Conservation (phyloP, 2,113 vertebrate species). For the Sigmodon hispidus region DNA sequence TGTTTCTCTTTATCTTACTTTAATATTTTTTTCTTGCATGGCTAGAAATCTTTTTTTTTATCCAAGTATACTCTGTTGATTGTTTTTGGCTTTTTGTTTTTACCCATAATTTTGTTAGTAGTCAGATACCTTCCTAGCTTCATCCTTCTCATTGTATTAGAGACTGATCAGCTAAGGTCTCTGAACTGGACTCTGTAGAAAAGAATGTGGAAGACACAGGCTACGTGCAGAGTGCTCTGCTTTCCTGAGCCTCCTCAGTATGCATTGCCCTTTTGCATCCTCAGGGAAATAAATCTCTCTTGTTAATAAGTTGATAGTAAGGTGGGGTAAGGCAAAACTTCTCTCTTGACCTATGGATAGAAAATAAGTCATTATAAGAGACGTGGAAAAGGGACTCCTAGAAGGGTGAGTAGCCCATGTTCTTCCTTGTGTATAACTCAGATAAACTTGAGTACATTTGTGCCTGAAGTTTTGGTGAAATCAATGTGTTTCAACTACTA, state of each 20-base stretch:
- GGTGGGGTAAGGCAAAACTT: constrained; percentile 73
- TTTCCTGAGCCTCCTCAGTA: constrained; percentile 53
- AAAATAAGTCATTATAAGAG: constrained; percentile 76
- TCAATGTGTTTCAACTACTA: not conserved
- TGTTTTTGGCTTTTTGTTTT: not conserved
- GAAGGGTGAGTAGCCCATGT: constrained; percentile 62
- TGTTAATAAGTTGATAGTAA: constrained; percentile 66
- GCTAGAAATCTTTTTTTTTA: not conserved
- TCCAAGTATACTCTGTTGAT: not conserved
- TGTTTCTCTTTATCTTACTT: not conserved
- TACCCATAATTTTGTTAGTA: not conserved
- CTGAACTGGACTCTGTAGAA: not conserved
- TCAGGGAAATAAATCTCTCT: constrained; percentile 72
- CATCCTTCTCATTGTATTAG: not conserved
- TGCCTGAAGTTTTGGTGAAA: constrained; percentile 33
- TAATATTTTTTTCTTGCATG: not conserved
- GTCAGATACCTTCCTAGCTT: not conserved
- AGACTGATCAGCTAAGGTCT: not conserved
- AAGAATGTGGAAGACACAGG: constrained; percentile 5
- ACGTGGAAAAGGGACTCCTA: constrained; percentile 65
- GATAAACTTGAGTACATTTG: constrained; percentile 28
- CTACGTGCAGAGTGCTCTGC: constrained; percentile 19
- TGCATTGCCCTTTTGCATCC: constrained; percentile 68
- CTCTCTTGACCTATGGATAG: constrained; percentile 69
- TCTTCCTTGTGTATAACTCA: constrained; percentile 60